These are phyloP conservation scores for Eurystomus glaucurus DNA, from an alignment of 2,797 vertebrate species.

Conservation along the genomic window DNA sequence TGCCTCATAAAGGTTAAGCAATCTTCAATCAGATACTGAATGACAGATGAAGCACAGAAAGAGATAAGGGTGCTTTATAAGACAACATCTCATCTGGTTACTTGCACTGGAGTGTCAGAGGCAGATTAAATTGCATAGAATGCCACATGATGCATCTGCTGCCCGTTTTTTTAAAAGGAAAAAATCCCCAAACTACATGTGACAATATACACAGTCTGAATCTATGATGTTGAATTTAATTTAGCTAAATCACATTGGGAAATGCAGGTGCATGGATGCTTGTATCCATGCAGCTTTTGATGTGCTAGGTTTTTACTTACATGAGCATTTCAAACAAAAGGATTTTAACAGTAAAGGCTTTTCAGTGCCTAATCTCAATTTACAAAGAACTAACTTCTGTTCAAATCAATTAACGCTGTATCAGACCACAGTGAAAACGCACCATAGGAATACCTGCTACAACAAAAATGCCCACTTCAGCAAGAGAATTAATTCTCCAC, in stretches of 20 bases:
- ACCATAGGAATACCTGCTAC: not conserved
- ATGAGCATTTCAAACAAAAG: not conserved
- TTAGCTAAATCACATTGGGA: not conserved
- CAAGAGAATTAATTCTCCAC: not conserved
- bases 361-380: not conserved
- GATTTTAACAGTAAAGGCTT: not conserved
- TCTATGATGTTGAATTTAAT: not conserved
- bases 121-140: not conserved
- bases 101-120: not conserved
- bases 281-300: not conserved
- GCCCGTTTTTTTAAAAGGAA: not conserved
- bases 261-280: not conserved
- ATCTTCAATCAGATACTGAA: not conserved
- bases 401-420: not conserved
- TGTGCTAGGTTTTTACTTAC: accelerated
- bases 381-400: not conserved
- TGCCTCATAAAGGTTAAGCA: not conserved
- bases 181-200: not conserved
- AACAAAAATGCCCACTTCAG: not conserved
- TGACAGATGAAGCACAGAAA: not conserved
- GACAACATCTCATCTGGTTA: not conserved
- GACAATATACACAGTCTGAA: not conserved
- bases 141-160: not conserved
- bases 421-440: not conserved
- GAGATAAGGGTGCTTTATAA: not conserved